phyloP scores from a whole-genome alignment of 2,113 vertebrate species.

The Leptosomus discolor region DNA sequence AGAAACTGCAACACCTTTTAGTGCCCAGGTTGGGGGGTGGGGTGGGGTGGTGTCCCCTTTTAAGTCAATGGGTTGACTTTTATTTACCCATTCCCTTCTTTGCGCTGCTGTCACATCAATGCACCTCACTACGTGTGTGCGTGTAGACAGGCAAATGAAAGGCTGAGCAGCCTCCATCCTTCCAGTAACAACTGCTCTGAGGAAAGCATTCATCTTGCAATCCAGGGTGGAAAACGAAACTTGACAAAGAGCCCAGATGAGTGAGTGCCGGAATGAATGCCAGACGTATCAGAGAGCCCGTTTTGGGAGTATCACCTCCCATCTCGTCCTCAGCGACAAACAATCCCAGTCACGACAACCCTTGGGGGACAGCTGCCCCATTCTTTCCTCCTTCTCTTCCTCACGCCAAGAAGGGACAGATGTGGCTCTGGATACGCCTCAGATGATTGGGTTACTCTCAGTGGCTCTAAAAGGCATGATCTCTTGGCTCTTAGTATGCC shows the following conservation, averaged over 20 bases:
- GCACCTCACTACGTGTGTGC: fast-evolving
- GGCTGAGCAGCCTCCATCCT: neutral
- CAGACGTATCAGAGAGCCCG: neutral
- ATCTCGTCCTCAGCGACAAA: neutral
- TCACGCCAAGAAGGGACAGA: constrained; percentile 26
- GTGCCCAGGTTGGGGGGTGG: neutral
- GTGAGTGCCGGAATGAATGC: neutral
- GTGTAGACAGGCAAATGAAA: neutral
- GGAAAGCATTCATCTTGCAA: neutral
- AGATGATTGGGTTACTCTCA: constrained; percentile 25
- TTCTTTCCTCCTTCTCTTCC: neutral
- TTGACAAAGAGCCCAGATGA: neutral
- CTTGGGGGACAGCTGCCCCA: constrained; percentile 49
- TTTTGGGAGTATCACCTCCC: neutral
- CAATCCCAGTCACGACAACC: neutral
- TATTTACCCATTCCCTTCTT: neutral
- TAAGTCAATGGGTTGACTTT: neutral
- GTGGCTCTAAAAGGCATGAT: neutral
- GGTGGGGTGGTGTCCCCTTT: neutral
- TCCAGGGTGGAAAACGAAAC: neutral
- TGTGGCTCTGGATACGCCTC: constrained; percentile 10
- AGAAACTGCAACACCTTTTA: neutral
- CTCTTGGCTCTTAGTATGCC: neutral
- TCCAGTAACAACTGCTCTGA: constrained; percentile 3
- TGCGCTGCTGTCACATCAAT: neutral